Conservation (phyloP, 2,113 vertebrate species). For the Scomber scombrus region DNA sequence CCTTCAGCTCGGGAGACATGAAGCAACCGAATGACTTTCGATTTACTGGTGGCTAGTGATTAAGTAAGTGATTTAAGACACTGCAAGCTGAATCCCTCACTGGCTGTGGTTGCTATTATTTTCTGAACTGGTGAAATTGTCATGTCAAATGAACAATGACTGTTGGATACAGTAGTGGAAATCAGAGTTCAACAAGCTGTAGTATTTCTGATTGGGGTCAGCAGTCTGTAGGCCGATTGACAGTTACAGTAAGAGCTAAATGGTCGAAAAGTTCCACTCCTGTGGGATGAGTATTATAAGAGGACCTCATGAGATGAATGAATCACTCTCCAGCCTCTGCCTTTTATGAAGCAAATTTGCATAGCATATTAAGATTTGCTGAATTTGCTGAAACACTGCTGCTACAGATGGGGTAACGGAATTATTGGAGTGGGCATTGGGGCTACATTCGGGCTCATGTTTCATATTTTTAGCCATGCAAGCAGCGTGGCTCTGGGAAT, state of each 20-base stretch:
- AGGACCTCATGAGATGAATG: constrained; percentile 54
- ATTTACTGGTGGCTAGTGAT: constrained; percentile 26
- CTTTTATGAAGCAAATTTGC: constrained; percentile 62
- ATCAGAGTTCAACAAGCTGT: constrained; percentile 46
- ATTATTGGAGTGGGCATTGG: constrained; percentile 35
- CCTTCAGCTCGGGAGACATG: background rate
- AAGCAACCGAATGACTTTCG: constrained; percentile 16
- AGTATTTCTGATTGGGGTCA: constrained; percentile 53
- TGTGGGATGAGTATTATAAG: constrained; percentile 30
- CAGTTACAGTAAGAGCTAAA: constrained; percentile 21
- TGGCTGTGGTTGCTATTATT: constrained; percentile 4
- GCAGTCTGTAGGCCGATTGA: constrained; percentile 34
- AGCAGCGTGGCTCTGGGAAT: too few relatives aligned
- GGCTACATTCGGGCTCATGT: constrained; percentile 28
- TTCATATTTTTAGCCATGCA: background rate
- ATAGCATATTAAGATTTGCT: constrained; percentile 55
- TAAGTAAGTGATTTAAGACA: constrained; percentile 21
- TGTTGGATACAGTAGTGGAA: constrained; percentile 14
- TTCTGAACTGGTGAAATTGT: constrained; percentile 18
- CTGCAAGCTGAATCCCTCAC: constrained; percentile 11
- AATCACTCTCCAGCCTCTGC: constrained; percentile 47
- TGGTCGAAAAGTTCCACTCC: constrained; percentile 20
- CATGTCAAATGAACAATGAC: constrained; percentile 9
- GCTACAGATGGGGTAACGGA: constrained; percentile 29
- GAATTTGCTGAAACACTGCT: constrained; percentile 53